Conservation (phyloP, 2,888 invertebrate genomes). For the Zhuqinia jingwanae region DNA sequence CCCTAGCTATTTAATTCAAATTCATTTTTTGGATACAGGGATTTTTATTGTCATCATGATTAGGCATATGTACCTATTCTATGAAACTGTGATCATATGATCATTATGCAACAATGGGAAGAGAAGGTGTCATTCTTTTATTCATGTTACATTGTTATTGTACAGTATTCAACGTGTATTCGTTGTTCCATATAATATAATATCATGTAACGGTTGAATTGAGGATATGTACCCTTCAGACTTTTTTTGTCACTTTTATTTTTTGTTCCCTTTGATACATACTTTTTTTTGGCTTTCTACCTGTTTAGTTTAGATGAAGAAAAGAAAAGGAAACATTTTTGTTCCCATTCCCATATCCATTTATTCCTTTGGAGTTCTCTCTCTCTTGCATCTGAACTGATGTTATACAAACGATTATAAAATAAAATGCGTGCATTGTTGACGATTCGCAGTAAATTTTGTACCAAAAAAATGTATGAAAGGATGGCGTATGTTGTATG, state of each 20-base stretch:
- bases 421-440: no score
- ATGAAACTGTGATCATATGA: neutral
- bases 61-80: neutral
- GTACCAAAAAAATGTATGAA: no score
- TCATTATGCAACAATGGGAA: neutral
- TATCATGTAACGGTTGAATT: constrained; percentile 36
- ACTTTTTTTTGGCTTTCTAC: neutral
- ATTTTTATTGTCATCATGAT: constrained; percentile 24
- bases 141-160: neutral
- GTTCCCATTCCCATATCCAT: constrained; percentile 7
- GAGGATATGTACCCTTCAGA: constrained; percentile 51
- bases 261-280: neutral
- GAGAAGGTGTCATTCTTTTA: constrained; percentile 15
- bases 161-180: no score
- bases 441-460: no score
- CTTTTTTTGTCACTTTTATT: constrained; percentile 17
- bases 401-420: no score
- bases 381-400: no score
- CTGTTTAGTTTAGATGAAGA: neutral
- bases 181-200: constrained; percentile 5
- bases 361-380: no score
- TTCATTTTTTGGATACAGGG: constrained; percentile 48
- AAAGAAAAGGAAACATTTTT: constrained; percentile 3
- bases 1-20: constrained; percentile 59
- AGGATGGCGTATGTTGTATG: no score